phyloP scores from a whole-genome alignment of 1,140 invertebrate genomes.

The Leguminivora glycinivorella region DNA sequence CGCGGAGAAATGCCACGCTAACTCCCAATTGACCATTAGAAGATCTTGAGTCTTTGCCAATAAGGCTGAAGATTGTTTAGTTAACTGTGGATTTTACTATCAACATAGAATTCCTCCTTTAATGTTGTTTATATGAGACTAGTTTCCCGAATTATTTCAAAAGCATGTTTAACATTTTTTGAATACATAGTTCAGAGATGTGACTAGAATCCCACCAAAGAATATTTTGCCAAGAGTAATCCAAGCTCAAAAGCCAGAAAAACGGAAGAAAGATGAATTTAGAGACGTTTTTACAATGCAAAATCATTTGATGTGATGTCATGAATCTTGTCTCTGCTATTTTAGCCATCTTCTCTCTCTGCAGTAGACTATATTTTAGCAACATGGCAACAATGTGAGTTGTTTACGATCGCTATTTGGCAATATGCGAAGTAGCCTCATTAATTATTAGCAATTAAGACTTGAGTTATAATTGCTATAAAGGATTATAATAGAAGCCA shows the following conservation, averaged over 20 bases:
- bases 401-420: neutral
- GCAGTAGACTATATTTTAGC: neutral
- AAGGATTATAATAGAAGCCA: neutral
- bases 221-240: too few relatives aligned
- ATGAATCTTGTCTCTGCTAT: too few relatives aligned
- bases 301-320: too few relatives aligned
- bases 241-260: too few relatives aligned
- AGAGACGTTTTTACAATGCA: too few relatives aligned
- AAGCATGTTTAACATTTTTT: neutral
- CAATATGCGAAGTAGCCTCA: neutral
- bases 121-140: constrained; percentile 10
- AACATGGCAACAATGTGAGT: neutral
- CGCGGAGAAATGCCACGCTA: neutral
- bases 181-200: too few relatives aligned
- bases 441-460: constrained; percentile 6
- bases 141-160: neutral
- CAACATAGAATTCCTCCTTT: neutral
- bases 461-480: neutral
- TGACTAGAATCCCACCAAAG: too few relatives aligned
- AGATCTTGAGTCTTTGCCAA: neutral
- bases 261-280: too few relatives aligned
- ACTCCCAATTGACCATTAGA: neutral
- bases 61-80: neutral
- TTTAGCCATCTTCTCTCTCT: too few relatives aligned
- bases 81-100: neutral